Percentiles rank a stretch among this genome's conserved stretches.
Evolutionary conservation across 2,113 vertebrate genomes (phyloP).

Genomic region (Plestiodon gilberti): DNA sequence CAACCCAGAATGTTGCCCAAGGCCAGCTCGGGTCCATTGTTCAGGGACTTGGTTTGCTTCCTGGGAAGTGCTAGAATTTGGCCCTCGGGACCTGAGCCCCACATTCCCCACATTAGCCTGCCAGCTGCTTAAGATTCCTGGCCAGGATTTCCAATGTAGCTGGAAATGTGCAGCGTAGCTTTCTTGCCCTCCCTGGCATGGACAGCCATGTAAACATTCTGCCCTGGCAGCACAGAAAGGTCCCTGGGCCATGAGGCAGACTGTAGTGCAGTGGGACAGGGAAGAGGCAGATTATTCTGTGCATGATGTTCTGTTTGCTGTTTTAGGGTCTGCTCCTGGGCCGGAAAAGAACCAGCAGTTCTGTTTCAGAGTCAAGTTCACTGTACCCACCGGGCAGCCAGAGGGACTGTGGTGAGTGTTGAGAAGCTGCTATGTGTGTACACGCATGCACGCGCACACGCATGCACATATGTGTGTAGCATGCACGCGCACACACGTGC

Average conservation of each 20-base stretch:
- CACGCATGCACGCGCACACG: not conserved
- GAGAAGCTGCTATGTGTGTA: rapidly evolving
- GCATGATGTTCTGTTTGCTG: not conserved
- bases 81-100: not conserved
- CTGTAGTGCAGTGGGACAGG: not conserved
- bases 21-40: not conserved
- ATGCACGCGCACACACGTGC: not conserved
- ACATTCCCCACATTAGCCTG: not conserved
- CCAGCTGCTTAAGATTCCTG: not conserved
- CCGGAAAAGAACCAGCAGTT: constrained; percentile 74
- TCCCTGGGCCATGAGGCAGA: not conserved
- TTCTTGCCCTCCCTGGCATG: no score
- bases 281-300: not conserved
- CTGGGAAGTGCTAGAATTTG: not conserved
- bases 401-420: constrained; percentile 11
- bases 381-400: constrained; percentile 36
- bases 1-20: no score
- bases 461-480: no score
- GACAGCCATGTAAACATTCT: not conserved
- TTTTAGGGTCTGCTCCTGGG: constrained; percentile 70
- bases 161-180: no score
- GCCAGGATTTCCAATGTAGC: not conserved
- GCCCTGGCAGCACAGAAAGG: not conserved
- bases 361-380: constrained; percentile 66
- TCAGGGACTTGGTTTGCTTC: not conserved